phyloP scores from a whole-genome alignment of 2,888 invertebrate species.

The Eupithecia tripunctaria region DNA sequence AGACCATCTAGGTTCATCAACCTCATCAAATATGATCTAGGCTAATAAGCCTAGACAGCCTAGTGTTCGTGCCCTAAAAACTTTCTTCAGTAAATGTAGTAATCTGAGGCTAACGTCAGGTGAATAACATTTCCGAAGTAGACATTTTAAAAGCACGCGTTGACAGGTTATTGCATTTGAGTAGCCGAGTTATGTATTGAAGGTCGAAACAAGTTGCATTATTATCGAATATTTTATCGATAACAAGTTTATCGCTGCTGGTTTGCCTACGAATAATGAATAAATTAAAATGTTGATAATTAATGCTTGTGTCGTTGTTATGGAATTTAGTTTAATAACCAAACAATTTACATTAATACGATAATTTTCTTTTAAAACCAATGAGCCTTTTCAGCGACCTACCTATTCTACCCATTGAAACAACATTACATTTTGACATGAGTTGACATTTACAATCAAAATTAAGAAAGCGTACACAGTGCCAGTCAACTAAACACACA shows the following conservation, averaged over 20 bases:
- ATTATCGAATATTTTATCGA: conserved; percentile 26
- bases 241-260: conserved; percentile 22
- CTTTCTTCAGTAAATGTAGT: background rate
- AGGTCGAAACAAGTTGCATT: conserved; percentile 39
- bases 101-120: conserved; percentile 24
- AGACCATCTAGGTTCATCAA: background rate
- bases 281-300: background rate
- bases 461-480: conserved; percentile 31
- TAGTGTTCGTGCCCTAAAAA: background rate
- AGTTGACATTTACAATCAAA: conserved; percentile 47
- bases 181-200: conserved; percentile 36
- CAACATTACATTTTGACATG: background rate
- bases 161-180: conserved; percentile 21
- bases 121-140: conserved; percentile 36
- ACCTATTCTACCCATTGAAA: background rate
- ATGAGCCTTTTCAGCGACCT: background rate
- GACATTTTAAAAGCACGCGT: conserved; percentile 26
- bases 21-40: no score
- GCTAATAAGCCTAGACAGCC: no score
- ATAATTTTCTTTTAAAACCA: background rate
- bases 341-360: background rate
- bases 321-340: background rate
- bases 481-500: conserved; percentile 15
- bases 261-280: background rate
- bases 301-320: background rate